Conservation (phyloP, 1,140 invertebrate species). For the Delia radicum region DNA sequence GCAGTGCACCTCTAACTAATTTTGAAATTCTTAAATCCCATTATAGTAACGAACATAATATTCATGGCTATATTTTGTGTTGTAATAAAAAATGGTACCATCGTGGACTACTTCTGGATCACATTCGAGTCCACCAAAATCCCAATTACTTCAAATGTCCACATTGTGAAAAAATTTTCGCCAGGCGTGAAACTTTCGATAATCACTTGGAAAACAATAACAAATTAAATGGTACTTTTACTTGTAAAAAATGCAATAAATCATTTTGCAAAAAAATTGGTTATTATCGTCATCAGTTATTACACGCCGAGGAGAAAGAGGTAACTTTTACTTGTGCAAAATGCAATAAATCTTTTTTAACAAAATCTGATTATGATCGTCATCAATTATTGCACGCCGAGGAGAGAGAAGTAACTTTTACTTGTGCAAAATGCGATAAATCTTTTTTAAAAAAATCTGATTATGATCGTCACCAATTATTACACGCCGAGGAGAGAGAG, state of each 20-base stretch:
- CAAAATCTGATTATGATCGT: slow-evolving; percentile 41
- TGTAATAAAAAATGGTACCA: slow-evolving; percentile 12
- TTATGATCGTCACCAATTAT: too few species aligned
- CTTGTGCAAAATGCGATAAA: slow-evolving; percentile 53
- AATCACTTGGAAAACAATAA: background rate
- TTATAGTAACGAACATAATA: background rate
- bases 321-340: background rate
- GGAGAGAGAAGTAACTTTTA: slow-evolving; percentile 39
- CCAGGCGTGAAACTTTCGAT: background rate
- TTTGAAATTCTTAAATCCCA: slow-evolving; percentile 5
- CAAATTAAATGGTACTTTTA: background rate
- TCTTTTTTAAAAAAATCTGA: slow-evolving; percentile 31
- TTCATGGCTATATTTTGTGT: background rate
- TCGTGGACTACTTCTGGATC: background rate
- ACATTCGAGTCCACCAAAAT: slow-evolving; percentile 2
- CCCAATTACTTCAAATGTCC: slow-evolving; percentile 21
- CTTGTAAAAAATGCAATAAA: slow-evolving; percentile 5
- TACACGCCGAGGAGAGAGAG: too few species aligned
- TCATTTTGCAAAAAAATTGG: background rate
- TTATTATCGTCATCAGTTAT: background rate
- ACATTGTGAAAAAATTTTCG: background rate
- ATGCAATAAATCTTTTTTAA: slow-evolving; percentile 26
- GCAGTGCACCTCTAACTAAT: background rate
- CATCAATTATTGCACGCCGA: slow-evolving; percentile 41
- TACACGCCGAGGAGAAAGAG: background rate